phyloP scores from a whole-genome alignment of 2,888 invertebrate species.

The Latheticus oryzae region DNA sequence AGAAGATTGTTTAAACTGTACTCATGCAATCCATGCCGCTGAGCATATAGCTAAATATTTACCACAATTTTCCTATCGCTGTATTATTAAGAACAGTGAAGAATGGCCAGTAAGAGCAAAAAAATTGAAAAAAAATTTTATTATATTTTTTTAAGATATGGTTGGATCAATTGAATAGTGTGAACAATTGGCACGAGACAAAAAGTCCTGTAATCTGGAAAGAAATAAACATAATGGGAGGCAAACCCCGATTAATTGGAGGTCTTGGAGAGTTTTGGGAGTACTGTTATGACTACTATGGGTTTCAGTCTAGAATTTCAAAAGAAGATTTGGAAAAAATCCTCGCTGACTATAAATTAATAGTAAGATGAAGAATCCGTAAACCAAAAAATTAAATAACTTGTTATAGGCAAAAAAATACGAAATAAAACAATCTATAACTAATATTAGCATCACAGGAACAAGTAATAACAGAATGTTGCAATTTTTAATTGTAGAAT shows the following conservation, averaged over 20 bases:
- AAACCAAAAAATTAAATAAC: too few species aligned
- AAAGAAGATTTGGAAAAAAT: slow-evolving; percentile 23
- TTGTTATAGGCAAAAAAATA: too few species aligned
- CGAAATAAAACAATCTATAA: slow-evolving; percentile 31
- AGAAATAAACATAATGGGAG: slow-evolving; percentile 69
- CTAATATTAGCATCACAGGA: slow-evolving; percentile 55
- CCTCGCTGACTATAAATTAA: slow-evolving; percentile 21
- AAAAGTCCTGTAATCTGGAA: slow-evolving; percentile 73
- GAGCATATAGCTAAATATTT: slow-evolving; percentile 68
- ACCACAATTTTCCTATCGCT: slow-evolving; percentile 69
- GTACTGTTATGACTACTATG: slow-evolving; percentile 72
- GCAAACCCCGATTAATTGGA: slow-evolving; percentile 71
- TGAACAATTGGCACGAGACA: slow-evolving; percentile 70
- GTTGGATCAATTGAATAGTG: slow-evolving; percentile 67
- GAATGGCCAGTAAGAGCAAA: slow-evolving; percentile 64
- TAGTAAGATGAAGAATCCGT: slow-evolving; percentile 20
- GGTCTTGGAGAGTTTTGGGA: slow-evolving; percentile 72
- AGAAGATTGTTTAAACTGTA: slow-evolving; percentile 68
- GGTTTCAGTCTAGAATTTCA: slow-evolving; percentile 56
- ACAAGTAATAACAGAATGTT: slow-evolving; percentile 50
- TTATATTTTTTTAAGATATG: slow-evolving; percentile 68
- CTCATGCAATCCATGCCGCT: slow-evolving; percentile 69
- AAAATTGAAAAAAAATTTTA: slow-evolving; percentile 3
- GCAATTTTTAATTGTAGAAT: slow-evolving; percentile 54
- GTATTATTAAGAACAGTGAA: slow-evolving; percentile 65